Conservation (phyloP, 2,113 vertebrate species). For the Lota lota region DNA sequence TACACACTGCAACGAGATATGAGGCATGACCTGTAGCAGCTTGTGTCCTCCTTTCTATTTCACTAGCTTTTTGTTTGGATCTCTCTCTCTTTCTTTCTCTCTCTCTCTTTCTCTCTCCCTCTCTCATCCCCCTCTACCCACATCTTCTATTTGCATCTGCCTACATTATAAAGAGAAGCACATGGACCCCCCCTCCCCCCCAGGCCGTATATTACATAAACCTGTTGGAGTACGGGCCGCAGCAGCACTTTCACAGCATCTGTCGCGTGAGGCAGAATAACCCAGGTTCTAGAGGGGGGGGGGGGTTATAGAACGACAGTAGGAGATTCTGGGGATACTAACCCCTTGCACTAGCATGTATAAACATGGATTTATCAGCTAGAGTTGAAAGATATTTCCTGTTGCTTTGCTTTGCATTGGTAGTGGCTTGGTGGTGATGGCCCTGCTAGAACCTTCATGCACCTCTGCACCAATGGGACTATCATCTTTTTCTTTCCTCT, state of each 20-base stretch:
- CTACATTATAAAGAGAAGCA: slow-evolving; percentile 65
- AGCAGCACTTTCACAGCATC: slow-evolving; percentile 49
- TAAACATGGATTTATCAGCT: no score
- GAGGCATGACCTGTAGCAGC: neutral
- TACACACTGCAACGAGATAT: neutral
- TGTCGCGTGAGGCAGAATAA: slow-evolving; percentile 39
- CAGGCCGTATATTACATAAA: slow-evolving; percentile 66
- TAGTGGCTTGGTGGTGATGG: no score
- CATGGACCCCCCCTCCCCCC: slow-evolving; percentile 26
- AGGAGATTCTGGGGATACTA: no score
- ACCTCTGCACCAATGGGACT: no score
- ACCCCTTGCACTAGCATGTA: no score
- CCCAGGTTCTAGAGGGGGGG: neutral
- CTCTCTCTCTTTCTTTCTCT: slow-evolving; percentile 25
- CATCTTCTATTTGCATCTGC: slow-evolving; percentile 59
- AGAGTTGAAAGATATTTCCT: no score
- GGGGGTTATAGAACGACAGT: no score
- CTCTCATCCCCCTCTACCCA: slow-evolving; percentile 7
- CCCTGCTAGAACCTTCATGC: no score
- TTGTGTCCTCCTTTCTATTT: neutral
- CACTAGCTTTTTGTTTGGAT: slow-evolving; percentile 24
- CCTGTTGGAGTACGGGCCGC: slow-evolving; percentile 59
- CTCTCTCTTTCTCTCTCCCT: slow-evolving; percentile 26
- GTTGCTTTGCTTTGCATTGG: no score
- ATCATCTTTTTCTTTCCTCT: no score